Evolutionary conservation across 2,113 vertebrate species (phyloP).

Genomic region (Microcebus griseorufus): DNA sequence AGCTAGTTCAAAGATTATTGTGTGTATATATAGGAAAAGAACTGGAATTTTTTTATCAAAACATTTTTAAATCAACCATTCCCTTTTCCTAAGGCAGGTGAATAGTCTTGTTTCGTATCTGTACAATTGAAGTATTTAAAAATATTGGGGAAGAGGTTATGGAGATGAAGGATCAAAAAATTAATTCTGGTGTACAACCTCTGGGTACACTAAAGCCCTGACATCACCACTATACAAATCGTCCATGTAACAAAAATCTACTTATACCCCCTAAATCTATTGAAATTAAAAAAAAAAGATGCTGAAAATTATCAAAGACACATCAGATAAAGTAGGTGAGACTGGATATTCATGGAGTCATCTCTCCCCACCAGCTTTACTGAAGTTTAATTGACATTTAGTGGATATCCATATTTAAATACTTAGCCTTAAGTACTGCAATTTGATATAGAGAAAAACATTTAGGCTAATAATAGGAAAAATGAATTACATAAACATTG

Average conservation of each 20-base stretch:
- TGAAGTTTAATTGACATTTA: background rate
- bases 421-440: background rate
- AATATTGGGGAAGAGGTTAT: no score
- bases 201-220: no score
- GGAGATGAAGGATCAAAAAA: no score
- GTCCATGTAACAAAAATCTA: no score
- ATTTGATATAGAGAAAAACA: background rate
- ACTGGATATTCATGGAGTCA: background rate
- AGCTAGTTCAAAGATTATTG: background rate
- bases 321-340: background rate
- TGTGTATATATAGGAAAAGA: background rate
- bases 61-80: background rate
- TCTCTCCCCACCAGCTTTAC: background rate
- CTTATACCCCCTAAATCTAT: no score
- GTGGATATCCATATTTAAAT: background rate
- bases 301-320: background rate
- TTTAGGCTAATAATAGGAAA: background rate
- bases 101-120: conserved; percentile 1
- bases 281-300: background rate
- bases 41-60: background rate
- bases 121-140: background rate
- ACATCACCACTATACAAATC: no score
- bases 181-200: no score
- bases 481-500: conserved; percentile 4
- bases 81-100: background rate